Conservation (phyloP, 2,113 vertebrate species). For the Malurus elegans region DNA sequence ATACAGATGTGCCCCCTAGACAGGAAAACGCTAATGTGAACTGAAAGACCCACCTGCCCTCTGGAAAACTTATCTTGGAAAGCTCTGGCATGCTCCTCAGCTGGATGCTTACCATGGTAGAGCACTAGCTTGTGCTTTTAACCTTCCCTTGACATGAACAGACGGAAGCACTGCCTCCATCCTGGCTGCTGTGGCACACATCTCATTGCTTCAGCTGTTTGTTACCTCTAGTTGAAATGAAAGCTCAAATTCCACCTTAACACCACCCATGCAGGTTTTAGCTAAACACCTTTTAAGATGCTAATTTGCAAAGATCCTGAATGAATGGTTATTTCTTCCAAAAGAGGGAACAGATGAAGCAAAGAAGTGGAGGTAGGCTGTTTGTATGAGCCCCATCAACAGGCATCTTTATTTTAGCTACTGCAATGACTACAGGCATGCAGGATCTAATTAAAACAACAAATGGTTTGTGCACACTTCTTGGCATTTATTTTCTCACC, state of each 20-base stretch:
- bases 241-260: not conserved
- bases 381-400: not conserved
- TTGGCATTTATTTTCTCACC: not conserved
- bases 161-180: not conserved
- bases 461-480: not conserved
- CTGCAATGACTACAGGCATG: rapidly evolving
- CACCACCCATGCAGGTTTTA: not conserved
- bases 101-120: not conserved
- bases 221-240: not conserved
- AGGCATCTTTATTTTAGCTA: not conserved
- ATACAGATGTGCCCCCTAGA: not conserved
- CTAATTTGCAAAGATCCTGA: not conserved
- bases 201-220: not conserved
- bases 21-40: not conserved
- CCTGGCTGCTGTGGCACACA: not conserved
- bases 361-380: not conserved
- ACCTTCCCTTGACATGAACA: not conserved
- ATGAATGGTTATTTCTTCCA: not conserved
- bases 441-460: not conserved
- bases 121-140: not conserved
- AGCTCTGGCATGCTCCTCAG: not conserved
- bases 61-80: not conserved
- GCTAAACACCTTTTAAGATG: not conserved
- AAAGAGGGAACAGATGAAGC: not conserved
- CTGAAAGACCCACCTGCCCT: not conserved